These are phyloP conservation scores for Stomatorhinus walkeri DNA, from an alignment of 2,797 vertebrate genomes.

Conservation along the genomic window DNA sequence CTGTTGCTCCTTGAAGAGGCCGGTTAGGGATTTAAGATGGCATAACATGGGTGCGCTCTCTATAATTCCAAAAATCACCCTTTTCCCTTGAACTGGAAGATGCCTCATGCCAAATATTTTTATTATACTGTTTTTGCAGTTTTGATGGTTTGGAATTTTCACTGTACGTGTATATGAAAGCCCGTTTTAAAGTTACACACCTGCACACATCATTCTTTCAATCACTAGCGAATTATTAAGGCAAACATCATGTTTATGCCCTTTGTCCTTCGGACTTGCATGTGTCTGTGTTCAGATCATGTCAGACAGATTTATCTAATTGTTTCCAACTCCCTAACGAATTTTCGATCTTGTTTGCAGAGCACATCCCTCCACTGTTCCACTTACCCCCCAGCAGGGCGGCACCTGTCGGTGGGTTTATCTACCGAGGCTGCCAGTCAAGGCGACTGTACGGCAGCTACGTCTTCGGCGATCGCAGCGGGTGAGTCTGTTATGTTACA, in stretches of 20 bases:
- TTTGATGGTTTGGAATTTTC: neutral
- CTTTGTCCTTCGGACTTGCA: neutral
- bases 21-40: neutral
- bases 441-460: constrained; percentile 90
- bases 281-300: neutral
- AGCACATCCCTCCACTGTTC: constrained; percentile 87
- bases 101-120: neutral
- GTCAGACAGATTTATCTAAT: neutral
- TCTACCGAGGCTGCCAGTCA: constrained; percentile 95
- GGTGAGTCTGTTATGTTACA: constrained; percentile 59
- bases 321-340: neutral
- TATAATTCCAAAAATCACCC: neutral
- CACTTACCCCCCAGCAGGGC: constrained; percentile 85
- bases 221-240: neutral
- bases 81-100: neutral
- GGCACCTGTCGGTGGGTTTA: constrained; percentile 83
- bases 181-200: neutral
- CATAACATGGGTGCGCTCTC: neutral
- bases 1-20: neutral
- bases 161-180: neutral
- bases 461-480: constrained; percentile 88
- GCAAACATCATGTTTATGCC: neutral
- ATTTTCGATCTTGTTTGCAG: constrained; percentile 49
- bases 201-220: neutral
- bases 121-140: neutral